Evolutionary conservation across 2,888 invertebrate species (phyloP).

Genomic region (Glaucopsyche alexis): DNA sequence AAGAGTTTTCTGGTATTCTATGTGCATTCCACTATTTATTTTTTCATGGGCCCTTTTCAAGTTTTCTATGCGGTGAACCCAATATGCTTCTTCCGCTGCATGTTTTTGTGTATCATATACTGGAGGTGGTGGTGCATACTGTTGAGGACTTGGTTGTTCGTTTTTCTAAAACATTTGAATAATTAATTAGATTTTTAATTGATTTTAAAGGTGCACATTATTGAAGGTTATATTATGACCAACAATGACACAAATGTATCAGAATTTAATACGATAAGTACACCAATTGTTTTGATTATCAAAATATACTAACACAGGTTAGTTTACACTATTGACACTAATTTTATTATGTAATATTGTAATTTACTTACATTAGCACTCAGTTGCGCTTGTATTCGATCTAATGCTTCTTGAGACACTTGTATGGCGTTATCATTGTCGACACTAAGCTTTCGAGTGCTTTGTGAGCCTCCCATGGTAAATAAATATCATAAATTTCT

Average conservation of each 20-base stretch:
- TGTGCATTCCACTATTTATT: slow-evolving; percentile 64
- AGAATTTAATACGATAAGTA: not conserved
- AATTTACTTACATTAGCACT: slow-evolving; percentile 67
- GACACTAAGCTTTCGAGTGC: slow-evolving; percentile 74
- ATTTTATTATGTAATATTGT: slow-evolving; percentile 74
- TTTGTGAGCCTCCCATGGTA: slow-evolving; percentile 81
- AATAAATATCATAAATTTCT: slow-evolving; percentile 54
- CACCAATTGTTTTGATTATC: not conserved
- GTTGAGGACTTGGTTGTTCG: slow-evolving; percentile 53
- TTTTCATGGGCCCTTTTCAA: slow-evolving; percentile 68
- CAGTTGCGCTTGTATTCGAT: slow-evolving; percentile 70
- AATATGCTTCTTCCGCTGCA: slow-evolving; percentile 70
- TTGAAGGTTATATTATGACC: slow-evolving; percentile 17
- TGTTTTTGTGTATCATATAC: slow-evolving; percentile 54
- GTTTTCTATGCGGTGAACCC: slow-evolving; percentile 67
- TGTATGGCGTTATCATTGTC: slow-evolving; percentile 75
- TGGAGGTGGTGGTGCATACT: slow-evolving; percentile 49
- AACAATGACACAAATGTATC: no score
- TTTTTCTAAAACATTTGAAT: slow-evolving; percentile 52
- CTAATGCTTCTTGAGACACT: slow-evolving; percentile 73
- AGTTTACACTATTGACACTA: slow-evolving; percentile 65
- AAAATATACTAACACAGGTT: slow-evolving; percentile 42
- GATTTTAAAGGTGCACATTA: not conserved
- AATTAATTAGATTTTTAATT: not conserved
- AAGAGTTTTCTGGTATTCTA: slow-evolving; percentile 69